Evolutionary conservation across 2,797 vertebrate genomes (phyloP).

Genomic region (Microchirus variegatus): DNA sequence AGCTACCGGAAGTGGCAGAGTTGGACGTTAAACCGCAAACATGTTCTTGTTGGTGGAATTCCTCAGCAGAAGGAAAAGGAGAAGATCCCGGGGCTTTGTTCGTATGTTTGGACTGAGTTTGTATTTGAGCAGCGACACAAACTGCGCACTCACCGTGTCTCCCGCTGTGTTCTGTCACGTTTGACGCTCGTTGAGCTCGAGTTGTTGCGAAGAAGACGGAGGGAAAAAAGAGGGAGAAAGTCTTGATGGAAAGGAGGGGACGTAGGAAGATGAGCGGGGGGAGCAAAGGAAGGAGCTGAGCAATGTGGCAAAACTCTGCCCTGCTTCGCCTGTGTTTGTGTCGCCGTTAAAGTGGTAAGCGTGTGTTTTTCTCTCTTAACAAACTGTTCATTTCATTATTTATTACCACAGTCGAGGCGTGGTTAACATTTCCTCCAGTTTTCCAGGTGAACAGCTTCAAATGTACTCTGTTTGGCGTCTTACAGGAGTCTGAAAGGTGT

Average conservation of each 20-base stretch:
- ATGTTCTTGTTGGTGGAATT: not conserved
- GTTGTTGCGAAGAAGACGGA: not conserved
- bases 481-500: too few relatives aligned
- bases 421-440: too few relatives aligned
- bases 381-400: not conserved
- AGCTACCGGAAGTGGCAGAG: too few relatives aligned
- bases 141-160: not conserved
- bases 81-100: not conserved
- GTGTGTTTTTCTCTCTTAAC: not conserved
- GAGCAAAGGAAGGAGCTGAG: constrained; percentile 30
- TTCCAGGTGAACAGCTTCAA: too few relatives aligned
- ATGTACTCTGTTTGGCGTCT: too few relatives aligned
- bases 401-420: not conserved
- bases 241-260: constrained; percentile 20
- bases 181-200: not conserved
- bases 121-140: not conserved
- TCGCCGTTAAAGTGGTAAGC: not conserved
- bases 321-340: not conserved
- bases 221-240: not conserved
- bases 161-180: not conserved
- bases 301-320: constrained; percentile 34
- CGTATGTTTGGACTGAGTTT: not conserved
- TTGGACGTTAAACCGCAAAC: too few relatives aligned
- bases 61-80: not conserved
- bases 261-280: constrained; percentile 16